These are phyloP conservation scores for Drosophila vallismaia DNA, from an alignment of 2,888 invertebrate genomes.

Conservation along the genomic window DNA sequence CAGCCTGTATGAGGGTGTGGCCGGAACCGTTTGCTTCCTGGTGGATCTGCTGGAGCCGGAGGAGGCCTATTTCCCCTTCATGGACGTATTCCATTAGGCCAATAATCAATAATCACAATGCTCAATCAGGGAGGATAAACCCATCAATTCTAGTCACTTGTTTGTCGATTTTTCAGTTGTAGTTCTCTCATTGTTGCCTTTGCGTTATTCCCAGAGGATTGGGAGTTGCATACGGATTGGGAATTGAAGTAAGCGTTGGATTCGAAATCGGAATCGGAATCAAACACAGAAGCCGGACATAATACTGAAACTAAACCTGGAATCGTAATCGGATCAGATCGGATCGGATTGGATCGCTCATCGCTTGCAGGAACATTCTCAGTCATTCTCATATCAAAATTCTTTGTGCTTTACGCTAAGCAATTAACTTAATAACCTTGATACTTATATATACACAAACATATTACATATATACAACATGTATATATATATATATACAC, in stretches of 20 bases:
- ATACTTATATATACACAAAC: conserved; percentile 40
- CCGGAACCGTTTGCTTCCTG: conserved; percentile 93
- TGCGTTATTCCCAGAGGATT: conserved; percentile 18
- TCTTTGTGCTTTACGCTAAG: conserved; percentile 78
- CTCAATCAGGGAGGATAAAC: conserved; percentile 44
- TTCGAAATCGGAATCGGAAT: not conserved
- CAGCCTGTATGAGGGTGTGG: conserved; percentile 92
- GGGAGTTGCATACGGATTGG: conserved; percentile 1
- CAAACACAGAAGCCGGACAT: not conserved
- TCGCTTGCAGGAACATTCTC: conserved; percentile 50
- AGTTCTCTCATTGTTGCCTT: conserved; percentile 37
- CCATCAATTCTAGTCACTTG: conserved; percentile 61
- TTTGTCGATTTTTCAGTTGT: conserved; percentile 22
- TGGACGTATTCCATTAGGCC: conserved; percentile 86
- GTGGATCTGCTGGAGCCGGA: conserved; percentile 90
- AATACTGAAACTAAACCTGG: not conserved
- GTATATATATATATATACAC: conserved; percentile 38
- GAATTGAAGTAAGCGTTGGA: not conserved
- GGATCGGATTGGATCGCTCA: no score
- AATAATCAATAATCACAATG: not conserved
- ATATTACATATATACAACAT: conserved; percentile 36
- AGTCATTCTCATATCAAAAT: conserved; percentile 75
- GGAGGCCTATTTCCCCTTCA: conserved; percentile 92
- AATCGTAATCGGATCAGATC: conserved; percentile 12
- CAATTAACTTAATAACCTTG: conserved; percentile 60